Base-by-base conservation (phyloP, 1,140 invertebrate species). In the Atopsyche davidsoni region DNA sequence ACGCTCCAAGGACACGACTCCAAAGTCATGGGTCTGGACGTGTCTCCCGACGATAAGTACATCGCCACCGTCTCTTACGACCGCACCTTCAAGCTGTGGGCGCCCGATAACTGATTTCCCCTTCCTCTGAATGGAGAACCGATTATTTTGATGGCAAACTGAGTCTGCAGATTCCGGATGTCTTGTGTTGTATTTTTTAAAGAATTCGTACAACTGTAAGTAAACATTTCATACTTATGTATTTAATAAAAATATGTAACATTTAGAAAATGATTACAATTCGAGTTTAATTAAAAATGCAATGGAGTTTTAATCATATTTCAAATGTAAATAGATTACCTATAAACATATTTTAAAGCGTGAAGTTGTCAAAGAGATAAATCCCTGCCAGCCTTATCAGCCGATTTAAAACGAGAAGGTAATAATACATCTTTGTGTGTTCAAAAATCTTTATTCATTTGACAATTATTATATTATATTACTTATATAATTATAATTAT, bases 21-120 rank as follows among this genome's bases (percentile, higher is more conserved):
- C 9, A 96, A 96, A 79, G 86, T 99, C 2, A 97, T 96, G 84
- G 82, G 83, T 7, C 80, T 89, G 0, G 95, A 98, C 67, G 82
- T 98, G 39, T 86, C 89, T 0, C 71, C 77, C 7, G 87, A 96
- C 72, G 85, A 89, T 50, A 86, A 91, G 60, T 96, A 83, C 62
- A 93, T 99, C 53, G 92, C 84, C 2, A 96, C 92, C 1, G 82
- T 82, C 51, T 97, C 95, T 0, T 98, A 92, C 68, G 97, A 99
- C 74, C 76, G 95, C 55, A 98, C 96, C 1, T 97, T 99, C 66
- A 99, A 99, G 74, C 67, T 99, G 2, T 99, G 96, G 96, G 79
- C 89, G 3, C 86, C 92, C 1, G 92, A 93, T 2, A 36, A 2
- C 10, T 51, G 4, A 10, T 38, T 28, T 28, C 6, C 25, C 25